Evolutionary conservation across 1,140 invertebrate species (phyloP), one percentile per base, ranked within the genome.

Genomic region (Brachionus angularis): DNA sequence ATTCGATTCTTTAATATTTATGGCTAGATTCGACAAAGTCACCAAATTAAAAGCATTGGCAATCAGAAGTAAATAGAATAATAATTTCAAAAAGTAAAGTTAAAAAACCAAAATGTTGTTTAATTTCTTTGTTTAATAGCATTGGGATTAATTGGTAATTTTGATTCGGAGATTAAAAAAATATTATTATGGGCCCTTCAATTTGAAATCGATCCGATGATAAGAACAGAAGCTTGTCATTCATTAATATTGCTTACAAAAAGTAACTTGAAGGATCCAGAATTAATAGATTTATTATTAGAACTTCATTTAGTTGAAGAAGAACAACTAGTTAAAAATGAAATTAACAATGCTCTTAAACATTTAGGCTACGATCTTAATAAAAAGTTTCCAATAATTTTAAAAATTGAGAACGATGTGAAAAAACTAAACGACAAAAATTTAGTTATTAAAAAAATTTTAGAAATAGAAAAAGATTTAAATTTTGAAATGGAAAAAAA

Each of bases 11-110:
- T 72, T 82, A 14, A 61, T 81, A 5, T 72, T 78, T 33, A 72
- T 80, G 5, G 78, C 79, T 14, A 77, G 77, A n/a, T 79, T 77
- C 76, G 81, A 82, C 55, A 76, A 76, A 3, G 76, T 78, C 23
- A 80, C 79, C 78, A 80, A 79, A 73, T 76, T 82, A 34, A 81
- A 81, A 72, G 78, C 79, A 14, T 64, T 79, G 16, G 80, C 80
- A 27, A 77, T 82, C 72, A 78, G 80, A 77, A 79, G 80, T 82
- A 74, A 71, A 55, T 29, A 42, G 5, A 18, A 67, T n/a, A n/a
- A n/a, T n/a, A 52, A 49, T 44, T 44, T 44, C 14, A 4, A 49
- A 49, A 49, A 49, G 18, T 49, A 23, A 18, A 23, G 2, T 49
- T 49, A 49, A 21, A 25, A 50, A 25, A 27, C 18, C 14, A 39